These are phyloP conservation scores for Drosophila flavopinicola DNA, from an alignment of 2,888 invertebrate species.

Conservation along the genomic window DNA sequence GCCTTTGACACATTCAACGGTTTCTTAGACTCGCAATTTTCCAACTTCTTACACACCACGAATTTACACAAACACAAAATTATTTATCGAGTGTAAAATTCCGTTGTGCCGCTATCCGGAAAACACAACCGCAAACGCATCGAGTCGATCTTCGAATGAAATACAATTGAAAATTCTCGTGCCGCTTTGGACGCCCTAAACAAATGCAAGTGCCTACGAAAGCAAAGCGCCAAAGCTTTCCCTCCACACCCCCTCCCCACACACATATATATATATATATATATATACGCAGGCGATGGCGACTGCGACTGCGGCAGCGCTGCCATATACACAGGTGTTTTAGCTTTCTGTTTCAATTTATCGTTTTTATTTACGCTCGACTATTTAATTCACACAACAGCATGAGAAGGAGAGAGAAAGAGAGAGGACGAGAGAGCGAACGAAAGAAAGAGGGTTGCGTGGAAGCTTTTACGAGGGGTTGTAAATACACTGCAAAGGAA, in stretches of 20 bases:
- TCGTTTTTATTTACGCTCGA: constrained; percentile 54
- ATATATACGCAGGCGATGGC: constrained; percentile 19
- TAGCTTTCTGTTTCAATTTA: constrained; percentile 61
- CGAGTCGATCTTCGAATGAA: constrained; percentile 77
- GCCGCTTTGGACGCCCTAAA: constrained; percentile 51
- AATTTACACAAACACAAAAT: background rate
- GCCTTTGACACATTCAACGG: background rate
- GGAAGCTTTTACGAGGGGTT: constrained; percentile 50
- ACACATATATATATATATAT: constrained; percentile 9
- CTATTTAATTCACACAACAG: constrained; percentile 48
- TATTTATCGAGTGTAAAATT: constrained; percentile 13
- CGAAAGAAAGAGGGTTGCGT: background rate
- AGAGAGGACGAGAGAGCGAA: background rate
- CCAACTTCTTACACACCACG: constrained; percentile 4
- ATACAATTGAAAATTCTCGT: constrained; percentile 59
- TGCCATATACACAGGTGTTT: constrained; percentile 76
- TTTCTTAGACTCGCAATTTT: constrained; percentile 5
- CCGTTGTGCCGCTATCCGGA: constrained; percentile 24
- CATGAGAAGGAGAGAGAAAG: background rate
- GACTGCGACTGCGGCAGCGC: constrained; percentile 43
- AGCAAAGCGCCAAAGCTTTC: constrained; percentile 58
- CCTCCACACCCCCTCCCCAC: constrained; percentile 2
- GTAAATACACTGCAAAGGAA: constrained; percentile 53
- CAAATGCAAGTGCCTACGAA: constrained; percentile 52
- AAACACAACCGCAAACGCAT: constrained; percentile 64